These are phyloP conservation scores for Corythoichthys intestinalis DNA, from an alignment of 2,113 vertebrate species.

Conservation along the genomic window DNA sequence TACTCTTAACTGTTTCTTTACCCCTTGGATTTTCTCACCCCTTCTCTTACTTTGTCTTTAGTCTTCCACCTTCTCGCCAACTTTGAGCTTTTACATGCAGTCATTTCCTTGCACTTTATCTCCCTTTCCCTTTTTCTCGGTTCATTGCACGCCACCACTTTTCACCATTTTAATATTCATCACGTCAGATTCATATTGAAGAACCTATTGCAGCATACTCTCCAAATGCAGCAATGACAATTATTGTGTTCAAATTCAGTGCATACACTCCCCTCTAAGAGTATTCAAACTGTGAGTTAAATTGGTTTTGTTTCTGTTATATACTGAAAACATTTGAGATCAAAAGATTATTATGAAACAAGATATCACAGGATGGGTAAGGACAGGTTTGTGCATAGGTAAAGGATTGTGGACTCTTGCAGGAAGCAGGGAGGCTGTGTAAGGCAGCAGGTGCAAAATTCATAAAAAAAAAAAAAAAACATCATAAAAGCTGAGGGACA, in stretches of 20 bases:
- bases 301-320: background rate
- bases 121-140: conserved; percentile 21
- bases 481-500: too few species aligned
- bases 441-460: too few species aligned
- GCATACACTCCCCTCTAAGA: background rate
- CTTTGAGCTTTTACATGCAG: conserved; percentile 5
- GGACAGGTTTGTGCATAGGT: too few species aligned
- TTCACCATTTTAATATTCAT: conserved; percentile 24
- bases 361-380: background rate
- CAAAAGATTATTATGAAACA: background rate
- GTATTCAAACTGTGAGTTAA: background rate
- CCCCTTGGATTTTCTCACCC: conserved; percentile 20
- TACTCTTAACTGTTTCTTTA: conserved; percentile 55
- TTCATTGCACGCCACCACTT: conserved; percentile 8
- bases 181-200: conserved; percentile 8
- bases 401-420: too few species aligned
- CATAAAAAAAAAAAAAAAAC: too few species aligned
- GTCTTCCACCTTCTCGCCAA: conserved; percentile 36
- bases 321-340: background rate
- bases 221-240: background rate
- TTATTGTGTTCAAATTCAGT: background rate
- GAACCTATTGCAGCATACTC: background rate
- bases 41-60: conserved; percentile 30
- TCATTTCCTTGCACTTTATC: conserved; percentile 4
- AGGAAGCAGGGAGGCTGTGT: too few species aligned